A percentile compares a stretch with the other conserved stretches of the same genome.
Conservation (phyloP, 2,888 invertebrate genomes). For the Ornithoptera priamus region DNA sequence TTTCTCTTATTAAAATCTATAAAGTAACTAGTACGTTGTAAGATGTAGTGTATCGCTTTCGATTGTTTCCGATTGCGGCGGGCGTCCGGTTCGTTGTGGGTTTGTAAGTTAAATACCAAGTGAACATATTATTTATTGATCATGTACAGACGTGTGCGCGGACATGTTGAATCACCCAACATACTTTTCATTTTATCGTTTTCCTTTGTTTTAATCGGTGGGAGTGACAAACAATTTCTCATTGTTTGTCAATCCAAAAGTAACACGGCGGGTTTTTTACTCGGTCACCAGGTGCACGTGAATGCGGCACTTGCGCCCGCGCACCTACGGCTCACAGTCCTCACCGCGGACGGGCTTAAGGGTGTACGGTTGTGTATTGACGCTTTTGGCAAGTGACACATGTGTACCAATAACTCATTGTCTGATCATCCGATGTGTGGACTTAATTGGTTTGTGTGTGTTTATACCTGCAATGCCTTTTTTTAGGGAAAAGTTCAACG, state of each 20-base stretch:
- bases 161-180: slow-evolving; percentile 23
- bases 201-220: slow-evolving; percentile 30
- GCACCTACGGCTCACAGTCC: neutral
- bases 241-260: slow-evolving; percentile 29
- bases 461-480: neutral
- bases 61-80: too few relatives aligned
- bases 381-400: slow-evolving; percentile 33
- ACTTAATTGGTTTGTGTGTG: slow-evolving; percentile 12
- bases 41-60: too few relatives aligned
- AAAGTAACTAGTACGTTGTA: too few relatives aligned
- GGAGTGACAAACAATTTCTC: slow-evolving; percentile 27
- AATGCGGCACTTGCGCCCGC: neutral
- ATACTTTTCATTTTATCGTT: slow-evolving; percentile 29
- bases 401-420: slow-evolving; percentile 37
- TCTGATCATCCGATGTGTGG: slow-evolving; percentile 17
- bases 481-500: too few relatives aligned
- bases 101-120: neutral
- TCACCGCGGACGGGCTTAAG: neutral
- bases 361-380: slow-evolving; percentile 23
- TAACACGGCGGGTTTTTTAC: slow-evolving; percentile 17
- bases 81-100: too few relatives aligned
- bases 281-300: neutral
- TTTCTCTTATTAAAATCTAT: too few relatives aligned
- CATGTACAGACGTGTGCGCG: slow-evolving; percentile 11
- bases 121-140: slow-evolving; percentile 17